Evolutionary conservation across 2,797 vertebrate genomes (phyloP), one percentile per base, ranked within the genome.

Genomic region (Garrulus glandarius): DNA sequence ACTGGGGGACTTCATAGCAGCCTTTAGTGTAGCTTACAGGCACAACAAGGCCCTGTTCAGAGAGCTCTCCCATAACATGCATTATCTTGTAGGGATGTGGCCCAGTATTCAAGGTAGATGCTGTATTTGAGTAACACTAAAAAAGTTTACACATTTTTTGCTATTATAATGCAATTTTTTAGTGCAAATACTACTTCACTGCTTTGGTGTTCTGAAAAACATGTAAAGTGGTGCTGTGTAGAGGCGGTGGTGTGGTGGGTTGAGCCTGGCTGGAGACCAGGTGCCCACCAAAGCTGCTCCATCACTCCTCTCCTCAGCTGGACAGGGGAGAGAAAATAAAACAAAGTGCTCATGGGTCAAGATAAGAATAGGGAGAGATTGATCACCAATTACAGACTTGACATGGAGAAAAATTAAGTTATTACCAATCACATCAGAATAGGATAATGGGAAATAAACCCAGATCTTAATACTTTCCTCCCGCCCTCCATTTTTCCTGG

Each of bases 181-280:
- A 93, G 97, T 97, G 97, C 96, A 96, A 95, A 94, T 97, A 96
- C 97, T 97, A 97, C 97, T 96, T 92, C 21, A 20, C 85, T 89
- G 61, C 72, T 94, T 86, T 91, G 79, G 77, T 95, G 95, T 96
- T 91, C 96, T 90, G 87, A 87, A 52, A 93, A 84, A 63, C 72
- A 39, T 75, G 64, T 96, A 57, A 95, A 96, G 89, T 84, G 63
- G 78, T 95, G 94, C 92, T 96, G 91, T 87, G 60, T 96, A 96
- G 92, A 93, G 84, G 70, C 2, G 2, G 60, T 87, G 72, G 22
- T 78, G 49, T 68, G 37, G 55, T 72, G 49, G 60, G 55, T 41
- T 83, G 72, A 50, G 43, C 55, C 72, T 83, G 84, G 55, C 72
- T 50, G 22, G 72, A 50, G 60, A 50, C 26, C 67, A 78, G 79